Evolutionary conservation across 2,888 invertebrate genomes (phyloP), one percentile per base, ranked within the genome.

Genomic region (Leptura quadrifasciata): DNA sequence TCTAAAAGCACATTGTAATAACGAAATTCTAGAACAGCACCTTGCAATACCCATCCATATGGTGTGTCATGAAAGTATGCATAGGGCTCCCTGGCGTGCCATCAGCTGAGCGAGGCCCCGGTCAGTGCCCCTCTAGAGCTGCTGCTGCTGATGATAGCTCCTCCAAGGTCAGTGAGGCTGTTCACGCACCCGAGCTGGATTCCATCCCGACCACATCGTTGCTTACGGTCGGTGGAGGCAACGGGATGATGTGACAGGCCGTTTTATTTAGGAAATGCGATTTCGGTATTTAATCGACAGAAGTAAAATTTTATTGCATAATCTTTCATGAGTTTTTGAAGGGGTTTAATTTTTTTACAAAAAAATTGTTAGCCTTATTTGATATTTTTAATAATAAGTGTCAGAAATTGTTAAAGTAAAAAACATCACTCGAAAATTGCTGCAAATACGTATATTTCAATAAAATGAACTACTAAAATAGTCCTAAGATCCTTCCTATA

Each of bases 81-180:
- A 20, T 58, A 58, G 17, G 20, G 58, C 17, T 54, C 64, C 63
- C 57, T 24, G 9, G 39, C 57, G 57, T 58, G 27, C 21, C 65
- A 72, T 72, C 72, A 72, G 72, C 72, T 72, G 72, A 64, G 72
- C 31, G 71, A 64, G n/a, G 17, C n/a, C 47, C 70, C 79, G 80
- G 80, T 80, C 80, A 79, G 75, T 80, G 75, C 72, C 76, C 79
- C 77, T 63, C 75, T 71, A 70, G 74, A 70, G 75, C 74, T 76
- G 78, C 81, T 77, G 65, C 63, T 77, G 75, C 72, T 73, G 74
- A 74, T 76, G 73, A 75, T 75, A 72, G 75, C 77, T 75, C 74
- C 73, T 76, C 79, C 83, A 84, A 84, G 84, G 84, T 83, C 83
- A 79, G 82, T 80, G 73, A 82, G 81, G 76, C 82, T 77, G 80